Percentiles rank a stretch among this genome's conserved stretches.
Conservation (phyloP, 1,140 invertebrate genomes). For the Oscheius sp. region DNA sequence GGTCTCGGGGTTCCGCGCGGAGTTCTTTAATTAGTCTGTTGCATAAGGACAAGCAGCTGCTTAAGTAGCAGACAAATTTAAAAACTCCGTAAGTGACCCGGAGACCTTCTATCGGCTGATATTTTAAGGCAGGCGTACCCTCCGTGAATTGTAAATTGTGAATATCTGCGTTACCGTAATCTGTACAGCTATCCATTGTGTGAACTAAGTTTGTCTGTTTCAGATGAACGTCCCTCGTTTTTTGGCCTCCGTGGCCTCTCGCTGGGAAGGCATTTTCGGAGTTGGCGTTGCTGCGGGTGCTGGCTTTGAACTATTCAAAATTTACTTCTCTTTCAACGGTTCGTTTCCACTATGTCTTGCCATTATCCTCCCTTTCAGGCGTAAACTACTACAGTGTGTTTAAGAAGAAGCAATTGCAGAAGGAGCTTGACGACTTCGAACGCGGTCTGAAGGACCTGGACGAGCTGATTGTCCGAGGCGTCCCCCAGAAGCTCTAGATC, state of each 20-base stretch:
- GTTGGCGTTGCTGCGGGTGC: conserved; percentile 48
- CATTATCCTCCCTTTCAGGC: conserved; percentile 19
- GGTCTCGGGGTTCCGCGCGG: too few relatives aligned
- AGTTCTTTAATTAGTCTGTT: too few relatives aligned
- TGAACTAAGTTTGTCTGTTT: background rate
- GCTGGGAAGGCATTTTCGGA: conserved; percentile 34
- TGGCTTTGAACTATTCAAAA: conserved; percentile 59
- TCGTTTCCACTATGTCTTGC: background rate
- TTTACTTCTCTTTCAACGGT: conserved; percentile 52
- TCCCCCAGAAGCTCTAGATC: conserved; percentile 10
- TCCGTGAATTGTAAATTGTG: too few relatives aligned
- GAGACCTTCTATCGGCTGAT: too few relatives aligned
- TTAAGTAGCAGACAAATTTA: too few relatives aligned
- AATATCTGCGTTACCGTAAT: too few relatives aligned
- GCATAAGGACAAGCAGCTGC: too few relatives aligned
- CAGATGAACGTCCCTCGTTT: conserved; percentile 25
- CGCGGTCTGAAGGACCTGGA: conserved; percentile 43
- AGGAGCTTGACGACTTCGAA: conserved; percentile 52
- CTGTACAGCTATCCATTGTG: background rate
- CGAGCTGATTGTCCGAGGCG: conserved; percentile 25
- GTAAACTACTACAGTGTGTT: conserved; percentile 53
- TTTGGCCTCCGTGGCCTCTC: conserved; percentile 22
- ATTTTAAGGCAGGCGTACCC: too few relatives aligned
- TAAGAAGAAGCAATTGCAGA: conserved; percentile 49
- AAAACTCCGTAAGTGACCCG: too few relatives aligned